Evolutionary conservation across 2,113 vertebrate species (phyloP), one percentile per base, ranked within the genome.

Genomic region (Brachypodius melanocephalos): DNA sequence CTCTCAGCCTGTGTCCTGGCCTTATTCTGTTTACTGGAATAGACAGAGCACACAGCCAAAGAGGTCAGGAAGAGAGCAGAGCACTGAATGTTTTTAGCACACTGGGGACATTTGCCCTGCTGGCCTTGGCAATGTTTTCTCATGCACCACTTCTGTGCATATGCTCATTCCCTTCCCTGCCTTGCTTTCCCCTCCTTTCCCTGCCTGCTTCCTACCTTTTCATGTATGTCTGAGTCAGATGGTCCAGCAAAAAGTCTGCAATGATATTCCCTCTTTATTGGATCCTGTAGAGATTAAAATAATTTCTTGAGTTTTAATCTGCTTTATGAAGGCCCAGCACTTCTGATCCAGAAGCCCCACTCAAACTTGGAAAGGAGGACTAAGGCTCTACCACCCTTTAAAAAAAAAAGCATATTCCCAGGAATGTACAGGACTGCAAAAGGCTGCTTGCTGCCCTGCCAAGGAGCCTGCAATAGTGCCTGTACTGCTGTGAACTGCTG

Each of bases 111-210:
- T 63, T 67, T 93, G 72, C 55, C 89, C 90, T 85, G 68, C 68
- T 94, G 88, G 79, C 82, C 88, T 86, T 89, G 92, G 83, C 92
- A 84, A 9, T 7, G 45, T 86, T 95, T 94, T 84, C 92, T 92
- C 84, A 92, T 45, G 73, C 80, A 49, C 25, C 36, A 25, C 28
- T 93, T 78, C 24, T 57, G 69, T 65, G 55, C 36, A 29, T 77
- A 36, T 18, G 17, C 9, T 90, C 32, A 0, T 78, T 86, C 25
- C 12, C 12, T 68, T 78, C 42, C 52, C 32, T 2, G 28, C n/a
- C 62, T 73, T 72, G 40, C 34, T 18, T 48, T 65, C 25, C 40
- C 36, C 76, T 58, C 32, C 45, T 29, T 59, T 19, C 21, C 22
- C 25, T 0, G 4, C 49, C 19, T 57, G 58, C 58, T 38, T 25